Percentiles rank a stretch among this genome's conserved stretches.
phyloP scores from a whole-genome alignment of 2,797 vertebrate genomes.

The Acomys russatus region DNA sequence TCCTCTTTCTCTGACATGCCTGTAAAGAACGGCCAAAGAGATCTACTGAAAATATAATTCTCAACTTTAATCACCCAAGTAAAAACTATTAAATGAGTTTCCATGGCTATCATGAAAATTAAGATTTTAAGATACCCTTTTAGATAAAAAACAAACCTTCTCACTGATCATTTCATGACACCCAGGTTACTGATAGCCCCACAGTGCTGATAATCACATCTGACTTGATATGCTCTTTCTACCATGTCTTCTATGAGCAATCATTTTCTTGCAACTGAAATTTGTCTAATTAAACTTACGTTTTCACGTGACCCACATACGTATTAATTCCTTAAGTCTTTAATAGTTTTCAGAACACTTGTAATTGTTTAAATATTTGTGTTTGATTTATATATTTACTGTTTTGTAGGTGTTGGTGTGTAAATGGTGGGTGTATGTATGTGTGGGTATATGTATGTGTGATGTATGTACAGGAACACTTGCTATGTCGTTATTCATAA shows the following conservation, averaged over 20 bases:
- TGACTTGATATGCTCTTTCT: neutral
- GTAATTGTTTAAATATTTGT: neutral
- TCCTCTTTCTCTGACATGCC: neutral
- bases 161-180: neutral
- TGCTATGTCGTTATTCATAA: too few relatives aligned
- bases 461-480: too few relatives aligned
- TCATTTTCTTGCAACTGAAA: neutral
- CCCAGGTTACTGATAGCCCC: neutral
- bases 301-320: neutral
- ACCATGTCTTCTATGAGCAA: neutral
- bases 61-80: conserved; percentile 2
- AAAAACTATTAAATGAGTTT: conserved; percentile 17
- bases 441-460: neutral
- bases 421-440: neutral
- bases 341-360: neutral
- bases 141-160: neutral
- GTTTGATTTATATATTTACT: neutral
- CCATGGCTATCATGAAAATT: neutral
- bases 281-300: neutral
- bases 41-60: conserved; percentile 16
- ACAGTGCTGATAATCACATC: neutral
- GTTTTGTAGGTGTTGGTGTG: neutral
- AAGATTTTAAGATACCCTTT: neutral
- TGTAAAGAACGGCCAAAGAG: neutral
- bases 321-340: neutral